Evolutionary conservation across 1,140 invertebrate genomes (phyloP), one percentile per base, ranked within the genome.

Genomic region (Anoplolepis gracilipes): DNA sequence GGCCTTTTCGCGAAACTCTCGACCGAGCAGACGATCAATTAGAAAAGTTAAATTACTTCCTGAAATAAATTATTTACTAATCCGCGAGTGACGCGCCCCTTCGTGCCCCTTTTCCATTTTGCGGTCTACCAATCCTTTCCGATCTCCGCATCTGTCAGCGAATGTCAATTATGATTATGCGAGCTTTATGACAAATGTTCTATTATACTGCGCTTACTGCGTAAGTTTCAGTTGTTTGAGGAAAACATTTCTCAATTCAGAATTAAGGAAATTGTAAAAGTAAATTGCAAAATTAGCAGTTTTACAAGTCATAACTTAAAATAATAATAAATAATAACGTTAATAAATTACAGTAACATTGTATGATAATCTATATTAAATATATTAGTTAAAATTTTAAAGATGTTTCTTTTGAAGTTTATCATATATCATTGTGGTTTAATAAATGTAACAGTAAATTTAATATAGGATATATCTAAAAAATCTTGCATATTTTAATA

Each of bases 21-120:
- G 13, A 11, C 61, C 53, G 67, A 67, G 59, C 72, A 69, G 90
- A 87, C 78, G 86, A 91, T 92, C 91, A 92, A 93, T 91, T 92
- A 92, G 87, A 91, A 90, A 93, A 92, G 92, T 93, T 93, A 91
- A 91, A 93, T 93, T 92, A 91, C 92, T 91, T 90, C 39, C 85
- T 65, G 86, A 92, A 91, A 92, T 91, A 91, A 92, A 93, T 92
- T 91, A 92, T 91, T 90, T 87, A 88, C 87, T 90, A 90, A 92
- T 91, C 86, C 86, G 22, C 22, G 53, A 61, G 16, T 62, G 46
- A 57, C 36, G 53, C 53, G 53, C 53, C 46, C 39, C 72, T 82
- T 82, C 67, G 53, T 33, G 2, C 28, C 25, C 28, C 36, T 25
- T 8, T 25, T 57, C 28, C 25, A 72, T 73, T 73, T 82, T 59